A percentile compares a stretch with the other conserved stretches of the same genome.
phyloP scores from a whole-genome alignment of 2,113 vertebrate genomes.

The Hiodon alosoides region DNA sequence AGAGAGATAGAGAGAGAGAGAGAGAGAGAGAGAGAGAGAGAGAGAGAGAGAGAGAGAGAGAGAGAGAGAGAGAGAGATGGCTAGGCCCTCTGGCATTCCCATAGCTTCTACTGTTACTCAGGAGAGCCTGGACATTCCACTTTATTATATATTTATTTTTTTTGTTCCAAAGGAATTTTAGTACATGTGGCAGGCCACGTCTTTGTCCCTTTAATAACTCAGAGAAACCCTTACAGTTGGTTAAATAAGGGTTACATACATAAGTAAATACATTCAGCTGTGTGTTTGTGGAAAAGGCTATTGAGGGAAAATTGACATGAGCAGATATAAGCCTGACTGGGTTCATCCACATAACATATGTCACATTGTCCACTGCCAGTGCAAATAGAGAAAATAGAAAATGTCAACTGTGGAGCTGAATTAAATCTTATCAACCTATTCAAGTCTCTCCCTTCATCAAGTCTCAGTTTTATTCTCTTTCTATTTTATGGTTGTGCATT shows the following conservation, averaged over 20 bases:
- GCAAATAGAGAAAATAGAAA: background rate
- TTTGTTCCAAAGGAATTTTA: conserved; percentile 24
- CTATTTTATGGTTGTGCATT: background rate
- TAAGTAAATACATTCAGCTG: background rate
- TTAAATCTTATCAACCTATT: background rate
- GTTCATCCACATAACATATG: background rate
- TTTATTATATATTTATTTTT: conserved; percentile 25
- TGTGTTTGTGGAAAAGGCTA: too few species aligned
- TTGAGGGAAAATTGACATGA: background rate
- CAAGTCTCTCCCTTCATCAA: background rate
- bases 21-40: background rate
- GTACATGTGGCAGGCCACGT: conserved; percentile 3
- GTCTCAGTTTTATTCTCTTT: background rate
- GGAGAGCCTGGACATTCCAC: conserved; percentile 12
- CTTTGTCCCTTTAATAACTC: background rate
- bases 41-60: background rate
- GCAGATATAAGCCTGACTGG: too few species aligned
- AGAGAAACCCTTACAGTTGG: background rate
- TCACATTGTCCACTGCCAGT: background rate
- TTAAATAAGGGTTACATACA: conserved; percentile 1
- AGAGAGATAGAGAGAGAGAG: background rate
- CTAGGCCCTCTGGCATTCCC: conserved; percentile 16
- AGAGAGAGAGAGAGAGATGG: background rate
- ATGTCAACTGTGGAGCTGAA: background rate
- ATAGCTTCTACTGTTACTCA: conserved; percentile 18